Base-by-base conservation (phyloP, 2,113 vertebrate genomes). In the Struthidea cinerea region DNA sequence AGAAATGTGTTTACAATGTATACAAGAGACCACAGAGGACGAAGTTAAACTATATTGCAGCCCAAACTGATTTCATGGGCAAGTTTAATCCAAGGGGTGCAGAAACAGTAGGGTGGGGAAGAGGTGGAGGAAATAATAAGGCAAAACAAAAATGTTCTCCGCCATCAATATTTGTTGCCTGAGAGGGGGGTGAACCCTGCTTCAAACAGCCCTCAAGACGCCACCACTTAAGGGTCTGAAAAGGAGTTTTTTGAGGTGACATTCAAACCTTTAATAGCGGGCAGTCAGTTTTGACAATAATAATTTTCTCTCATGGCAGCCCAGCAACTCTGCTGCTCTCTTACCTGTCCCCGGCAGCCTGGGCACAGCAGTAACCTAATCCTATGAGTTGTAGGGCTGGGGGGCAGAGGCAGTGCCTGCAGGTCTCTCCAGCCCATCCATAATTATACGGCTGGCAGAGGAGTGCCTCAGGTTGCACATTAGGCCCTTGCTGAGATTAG, bases 401-500 rank as follows among this genome's bases (percentile, higher is more conserved):
- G 89, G 64, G 90, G 42, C 60, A 88, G 88, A 71, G 44, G 67
- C 87, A 41, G 87, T 85, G 96, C 97, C 97, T 89, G 84, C 77
- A 41, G 92, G 96, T 78, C 95, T 96, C 94, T 95, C 95, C 96
- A 93, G 92, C 96, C 92, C 95, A 39, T 92, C 97, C 96, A 76
- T 98, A 98, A 98, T 98, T 98, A 97, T 73, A 94, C 74, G 91
- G 96, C 97, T 95, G 91, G 95, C 97, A 94, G 95, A 95, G 93
- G 84, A 97, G 94, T 95, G 97, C 98, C 97, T 98, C 97, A 88
- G 97, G 96, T 98, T 98, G 98, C 97, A 97, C 94, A 92, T 98
- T 97, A 98, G 96, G 96, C 95, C 96, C 96, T 98, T 91, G 94
- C 98, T 96, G 97, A 98, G 98, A 97, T 98, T 93, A 97, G 98